A percentile compares a stretch with the other conserved stretches of the same genome.
phyloP scores from a whole-genome alignment of 2,888 invertebrate genomes.

The Frankliniella fusca region DNA sequence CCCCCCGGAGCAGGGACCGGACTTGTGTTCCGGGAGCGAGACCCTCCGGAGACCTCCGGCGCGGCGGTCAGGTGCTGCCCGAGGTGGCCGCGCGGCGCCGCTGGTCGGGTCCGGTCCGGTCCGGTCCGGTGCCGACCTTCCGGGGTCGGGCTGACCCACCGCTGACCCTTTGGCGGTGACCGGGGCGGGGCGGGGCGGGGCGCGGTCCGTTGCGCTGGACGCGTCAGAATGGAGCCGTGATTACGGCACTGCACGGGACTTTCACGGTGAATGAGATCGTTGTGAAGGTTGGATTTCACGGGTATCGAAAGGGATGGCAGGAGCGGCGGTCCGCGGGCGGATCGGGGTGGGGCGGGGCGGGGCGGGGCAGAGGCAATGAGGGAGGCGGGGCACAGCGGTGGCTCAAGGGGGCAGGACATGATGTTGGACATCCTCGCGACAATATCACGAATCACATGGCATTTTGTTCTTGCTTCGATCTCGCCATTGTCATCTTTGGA shows the following conservation, averaged over 20 bases:
- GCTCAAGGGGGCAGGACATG: neutral
- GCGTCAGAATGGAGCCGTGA: neutral
- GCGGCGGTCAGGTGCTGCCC: no score
- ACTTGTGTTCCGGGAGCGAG: no score
- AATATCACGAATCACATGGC: no score
- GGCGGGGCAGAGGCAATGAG: no score
- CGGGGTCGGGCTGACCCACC: neutral
- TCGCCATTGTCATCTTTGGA: no score
- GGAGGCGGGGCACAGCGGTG: neutral
- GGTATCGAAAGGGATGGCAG: neutral
- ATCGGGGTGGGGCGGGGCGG: no score
- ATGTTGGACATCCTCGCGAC: no score
- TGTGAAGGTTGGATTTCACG: constrained; percentile 19
- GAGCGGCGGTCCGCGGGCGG: no score
- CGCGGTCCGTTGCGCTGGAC: no score
- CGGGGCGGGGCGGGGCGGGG: neutral
- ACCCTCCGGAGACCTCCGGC: no score
- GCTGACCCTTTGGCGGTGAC: neutral
- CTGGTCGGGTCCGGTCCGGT: neutral
- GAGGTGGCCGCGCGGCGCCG: neutral
- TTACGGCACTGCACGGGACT: neutral
- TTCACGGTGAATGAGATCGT: constrained; percentile 23
- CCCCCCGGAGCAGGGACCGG: neutral
- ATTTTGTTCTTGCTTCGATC: no score
- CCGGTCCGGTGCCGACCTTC: neutral